Conservation (phyloP, 2,797 vertebrate genomes). For the Staurois parvus region DNA sequence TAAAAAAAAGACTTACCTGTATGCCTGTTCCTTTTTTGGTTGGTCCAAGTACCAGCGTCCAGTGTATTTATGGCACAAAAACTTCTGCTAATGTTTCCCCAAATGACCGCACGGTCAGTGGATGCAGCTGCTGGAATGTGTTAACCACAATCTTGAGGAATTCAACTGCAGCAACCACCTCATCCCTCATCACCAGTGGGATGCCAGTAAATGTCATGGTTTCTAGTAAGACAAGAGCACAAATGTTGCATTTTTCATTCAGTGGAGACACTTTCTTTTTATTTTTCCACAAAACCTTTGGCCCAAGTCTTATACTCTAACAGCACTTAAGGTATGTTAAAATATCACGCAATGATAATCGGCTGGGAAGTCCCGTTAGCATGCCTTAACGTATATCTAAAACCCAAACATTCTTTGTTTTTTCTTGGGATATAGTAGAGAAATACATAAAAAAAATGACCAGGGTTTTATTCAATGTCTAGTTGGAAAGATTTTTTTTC, state of each 20-base stretch:
- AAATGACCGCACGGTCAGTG: constrained; percentile 78
- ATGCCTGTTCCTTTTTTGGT: constrained; percentile 87
- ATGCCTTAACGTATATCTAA: too few species aligned
- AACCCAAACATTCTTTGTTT: too few species aligned
- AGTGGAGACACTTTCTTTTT: too few species aligned
- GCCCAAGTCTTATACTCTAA: too few species aligned
- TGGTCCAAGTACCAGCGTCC: constrained; percentile 87
- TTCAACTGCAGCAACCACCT: constrained; percentile 82
- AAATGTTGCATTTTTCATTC: background rate
- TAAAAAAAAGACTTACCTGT: constrained; percentile 77
- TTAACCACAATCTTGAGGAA: constrained; percentile 82
- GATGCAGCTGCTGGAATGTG: constrained; percentile 77
- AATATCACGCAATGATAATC: too few species aligned
- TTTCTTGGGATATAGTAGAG: too few species aligned
- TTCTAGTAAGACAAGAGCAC: background rate
- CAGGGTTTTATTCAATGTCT: too few species aligned
- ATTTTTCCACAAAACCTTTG: too few species aligned
- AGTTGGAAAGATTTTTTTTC: too few species aligned
- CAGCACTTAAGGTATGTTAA: too few species aligned
- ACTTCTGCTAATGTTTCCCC: constrained; percentile 76
- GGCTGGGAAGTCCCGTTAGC: too few species aligned
- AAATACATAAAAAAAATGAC: too few species aligned
- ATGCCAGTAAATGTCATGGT: background rate
- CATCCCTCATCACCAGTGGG: constrained; percentile 79
- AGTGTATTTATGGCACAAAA: constrained; percentile 79